Evolutionary conservation across 2,797 vertebrate species (phyloP).

Genomic region (Periophthalmus magnuspinnatus): DNA sequence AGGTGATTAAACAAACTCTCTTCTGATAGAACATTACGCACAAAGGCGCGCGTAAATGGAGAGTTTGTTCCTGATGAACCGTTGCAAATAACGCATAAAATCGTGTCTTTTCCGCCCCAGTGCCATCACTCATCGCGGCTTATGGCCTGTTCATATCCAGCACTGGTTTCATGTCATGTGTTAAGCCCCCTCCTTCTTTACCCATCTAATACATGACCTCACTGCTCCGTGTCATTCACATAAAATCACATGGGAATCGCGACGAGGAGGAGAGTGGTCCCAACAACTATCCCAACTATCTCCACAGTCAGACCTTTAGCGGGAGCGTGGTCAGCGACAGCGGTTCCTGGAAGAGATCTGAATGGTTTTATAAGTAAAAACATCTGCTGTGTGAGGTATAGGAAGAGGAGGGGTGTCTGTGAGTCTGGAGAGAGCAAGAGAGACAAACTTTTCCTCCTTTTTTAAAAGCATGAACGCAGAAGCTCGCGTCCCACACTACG

Average conservation of each 20-base stretch:
- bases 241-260: constrained; percentile 76
- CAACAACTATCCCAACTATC: constrained; percentile 73
- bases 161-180: constrained; percentile 74
- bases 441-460: constrained; percentile 51
- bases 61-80: constrained; percentile 48
- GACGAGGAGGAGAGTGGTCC: constrained; percentile 62
- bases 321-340: constrained; percentile 83
- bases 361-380: constrained; percentile 87
- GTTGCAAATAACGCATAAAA: constrained; percentile 67
- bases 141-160: constrained; percentile 65
- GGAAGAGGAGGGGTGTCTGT: constrained; percentile 56
- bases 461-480: constrained; percentile 92
- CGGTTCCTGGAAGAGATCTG: constrained; percentile 88
- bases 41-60: constrained; percentile 30
- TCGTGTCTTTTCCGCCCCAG: constrained; percentile 58
- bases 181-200: constrained; percentile 58
- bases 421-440: constrained; percentile 50
- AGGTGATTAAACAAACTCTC: background rate
- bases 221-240: constrained; percentile 76
- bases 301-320: constrained; percentile 77
- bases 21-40: background rate
- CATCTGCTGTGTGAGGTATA: constrained; percentile 81
- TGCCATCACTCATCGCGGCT: constrained; percentile 57
- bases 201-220: constrained; percentile 65
- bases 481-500: constrained; percentile 93